Conservation (phyloP, 1,140 invertebrate species). For the Hycleus phaleratus region DNA sequence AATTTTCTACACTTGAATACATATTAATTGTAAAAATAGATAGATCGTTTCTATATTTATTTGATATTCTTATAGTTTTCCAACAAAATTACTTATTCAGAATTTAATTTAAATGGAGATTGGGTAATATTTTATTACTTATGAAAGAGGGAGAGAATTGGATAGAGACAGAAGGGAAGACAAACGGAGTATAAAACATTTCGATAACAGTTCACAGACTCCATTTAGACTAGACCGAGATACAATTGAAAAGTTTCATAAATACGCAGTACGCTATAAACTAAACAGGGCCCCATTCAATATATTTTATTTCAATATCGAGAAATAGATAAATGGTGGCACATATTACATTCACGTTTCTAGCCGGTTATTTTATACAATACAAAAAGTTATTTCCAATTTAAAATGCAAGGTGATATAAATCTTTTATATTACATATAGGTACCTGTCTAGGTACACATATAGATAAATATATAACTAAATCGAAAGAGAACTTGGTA, state of each 20-base stretch:
- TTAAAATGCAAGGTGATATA: conserved; percentile 19
- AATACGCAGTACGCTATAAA: conserved; percentile 21
- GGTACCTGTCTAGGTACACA: too few species aligned
- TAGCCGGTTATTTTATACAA: conserved; percentile 18
- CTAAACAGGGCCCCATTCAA: conserved; percentile 24
- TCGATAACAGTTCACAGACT: conserved; percentile 25
- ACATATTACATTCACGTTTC: conserved; percentile 26
- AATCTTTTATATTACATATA: conserved; percentile 1
- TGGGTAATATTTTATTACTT: conserved; percentile 12
- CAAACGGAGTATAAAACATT: conserved; percentile 16
- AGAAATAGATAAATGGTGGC: conserved; percentile 22
- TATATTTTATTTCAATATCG: conserved; percentile 28
- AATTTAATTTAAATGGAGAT: conserved; percentile 17
- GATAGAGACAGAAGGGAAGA: neutral
- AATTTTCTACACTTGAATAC: too few species aligned
- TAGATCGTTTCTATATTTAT: conserved; percentile 4
- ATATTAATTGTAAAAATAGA: too few species aligned
- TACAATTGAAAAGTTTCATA: conserved; percentile 30
- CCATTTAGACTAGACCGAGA: conserved; percentile 20
- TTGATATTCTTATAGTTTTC: neutral
- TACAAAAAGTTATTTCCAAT: conserved; percentile 22
- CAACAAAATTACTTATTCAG: neutral
- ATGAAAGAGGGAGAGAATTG: too few species aligned
- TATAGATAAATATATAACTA: too few species aligned
- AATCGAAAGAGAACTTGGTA: too few species aligned